Percentiles rank a stretch among this genome's conserved stretches.
These are phyloP conservation scores for Amniataba percoides DNA, from an alignment of 2,797 vertebrate genomes.

Conservation along the genomic window DNA sequence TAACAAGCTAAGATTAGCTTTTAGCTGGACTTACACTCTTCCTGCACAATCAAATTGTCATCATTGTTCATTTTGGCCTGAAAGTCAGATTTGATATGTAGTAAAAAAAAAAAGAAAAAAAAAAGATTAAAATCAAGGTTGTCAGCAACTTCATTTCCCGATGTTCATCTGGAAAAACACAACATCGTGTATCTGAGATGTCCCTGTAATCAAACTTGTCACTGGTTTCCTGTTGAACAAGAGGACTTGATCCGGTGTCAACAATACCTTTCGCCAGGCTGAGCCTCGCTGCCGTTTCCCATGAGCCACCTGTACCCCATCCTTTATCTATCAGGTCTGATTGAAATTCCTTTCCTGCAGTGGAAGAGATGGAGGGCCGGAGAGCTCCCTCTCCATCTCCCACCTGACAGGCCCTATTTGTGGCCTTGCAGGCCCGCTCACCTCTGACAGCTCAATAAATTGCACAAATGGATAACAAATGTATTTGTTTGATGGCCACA, in stretches of 20 bases:
- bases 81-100: background rate
- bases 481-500: slow-evolving; percentile 71
- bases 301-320: slow-evolving; percentile 63
- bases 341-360: slow-evolving; percentile 65
- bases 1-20: too few species aligned
- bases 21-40: too few species aligned
- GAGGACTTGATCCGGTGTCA: slow-evolving; percentile 27
- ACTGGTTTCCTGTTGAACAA: slow-evolving; percentile 26
- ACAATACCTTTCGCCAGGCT: slow-evolving; percentile 19
- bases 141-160: background rate
- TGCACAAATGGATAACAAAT: slow-evolving; percentile 82
- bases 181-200: background rate
- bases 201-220: slow-evolving; percentile 15
- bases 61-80: background rate
- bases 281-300: slow-evolving; percentile 24
- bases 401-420: slow-evolving; percentile 69
- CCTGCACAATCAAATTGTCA: too few species aligned
- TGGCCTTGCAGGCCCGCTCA: slow-evolving; percentile 59
- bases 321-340: slow-evolving; percentile 64
- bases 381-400: slow-evolving; percentile 70
- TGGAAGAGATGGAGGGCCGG: slow-evolving; percentile 64
- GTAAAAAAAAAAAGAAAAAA: too few species aligned
- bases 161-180: slow-evolving; percentile 5
- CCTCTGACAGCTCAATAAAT: slow-evolving; percentile 83
- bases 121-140: too few species aligned